Evolutionary conservation across 2,888 invertebrate species (phyloP).

Genomic region (Diadromus collaris): DNA sequence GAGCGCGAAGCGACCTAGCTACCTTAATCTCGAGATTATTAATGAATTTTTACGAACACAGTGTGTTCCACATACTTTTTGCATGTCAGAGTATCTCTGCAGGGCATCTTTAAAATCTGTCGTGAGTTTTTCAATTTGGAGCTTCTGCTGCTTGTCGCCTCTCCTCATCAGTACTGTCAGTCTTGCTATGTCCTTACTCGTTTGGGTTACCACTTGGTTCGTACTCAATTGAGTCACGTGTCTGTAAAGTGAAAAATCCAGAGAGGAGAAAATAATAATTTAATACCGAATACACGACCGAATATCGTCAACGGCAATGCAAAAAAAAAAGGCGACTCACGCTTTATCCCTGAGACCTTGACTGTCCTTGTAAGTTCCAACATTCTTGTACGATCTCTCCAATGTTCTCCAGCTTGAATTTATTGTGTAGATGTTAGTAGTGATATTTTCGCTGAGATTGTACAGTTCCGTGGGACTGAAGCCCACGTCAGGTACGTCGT

Average conservation of each 20-base stretch:
- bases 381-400: conserved; percentile 87
- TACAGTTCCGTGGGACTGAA: conserved; percentile 89
- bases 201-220: conserved; percentile 88
- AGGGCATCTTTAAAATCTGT: conserved; percentile 91
- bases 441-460: conserved; percentile 90
- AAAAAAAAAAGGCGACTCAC: conserved; percentile 78
- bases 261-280: conserved; percentile 21
- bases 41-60: not conserved
- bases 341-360: conserved; percentile 85
- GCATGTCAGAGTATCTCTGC: conserved; percentile 88
- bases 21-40: no score
- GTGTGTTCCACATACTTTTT: conserved; percentile 84
- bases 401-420: conserved; percentile 87
- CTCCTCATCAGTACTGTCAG: conserved; percentile 86
- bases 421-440: conserved; percentile 90
- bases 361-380: conserved; percentile 89
- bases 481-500: conserved; percentile 85
- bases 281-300: not conserved
- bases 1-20: no score
- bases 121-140: conserved; percentile 92
- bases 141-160: conserved; percentile 89
- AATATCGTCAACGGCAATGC: not conserved
- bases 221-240: conserved; percentile 89
- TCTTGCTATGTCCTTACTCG: conserved; percentile 87
- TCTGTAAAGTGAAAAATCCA: conserved; percentile 77